Evolutionary conservation across 2,888 invertebrate genomes (phyloP).

Genomic region (Mylabris sibirica): DNA sequence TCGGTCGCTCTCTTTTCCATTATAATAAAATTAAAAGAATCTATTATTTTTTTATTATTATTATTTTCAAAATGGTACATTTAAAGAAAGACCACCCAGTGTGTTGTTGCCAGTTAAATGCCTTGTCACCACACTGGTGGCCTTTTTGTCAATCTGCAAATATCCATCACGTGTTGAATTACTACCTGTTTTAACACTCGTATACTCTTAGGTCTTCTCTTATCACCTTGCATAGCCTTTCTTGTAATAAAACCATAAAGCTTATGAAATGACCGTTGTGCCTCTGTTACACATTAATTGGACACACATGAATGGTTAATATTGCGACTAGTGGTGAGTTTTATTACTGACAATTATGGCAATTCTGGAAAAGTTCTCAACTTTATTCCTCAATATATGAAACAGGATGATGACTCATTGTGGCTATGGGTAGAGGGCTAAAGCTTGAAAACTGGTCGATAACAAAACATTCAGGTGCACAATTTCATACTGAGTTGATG

Average conservation of each 20-base stretch:
- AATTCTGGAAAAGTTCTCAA: too few species aligned
- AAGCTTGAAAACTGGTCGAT: too few species aligned
- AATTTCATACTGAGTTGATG: too few species aligned
- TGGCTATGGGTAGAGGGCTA: too few species aligned
- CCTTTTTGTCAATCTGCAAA: conserved; percentile 39
- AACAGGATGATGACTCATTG: too few species aligned
- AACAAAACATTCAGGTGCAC: too few species aligned
- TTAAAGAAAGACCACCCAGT: conserved; percentile 37
- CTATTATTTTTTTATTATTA: conserved; percentile 3
- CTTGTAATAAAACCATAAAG: neutral
- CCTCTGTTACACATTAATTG: neutral
- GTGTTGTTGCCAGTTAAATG: conserved; percentile 34
- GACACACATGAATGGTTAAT: neutral
- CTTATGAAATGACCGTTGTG: neutral
- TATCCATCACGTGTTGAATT: conserved; percentile 34
- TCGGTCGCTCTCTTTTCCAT: neutral
- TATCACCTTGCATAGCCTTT: neutral
- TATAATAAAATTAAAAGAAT: conserved; percentile 28
- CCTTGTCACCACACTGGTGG: conserved; percentile 35
- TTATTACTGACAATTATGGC: too few species aligned
- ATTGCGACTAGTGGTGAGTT: too few species aligned
- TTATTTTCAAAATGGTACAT: conserved; percentile 16
- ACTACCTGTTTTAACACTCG: conserved; percentile 24
- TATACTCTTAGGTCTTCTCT: conserved; percentile 1
- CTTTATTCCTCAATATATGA: too few species aligned